Evolutionary conservation across 1,140 invertebrate species (phyloP).

Genomic region (Drosophila paulistorum): DNA sequence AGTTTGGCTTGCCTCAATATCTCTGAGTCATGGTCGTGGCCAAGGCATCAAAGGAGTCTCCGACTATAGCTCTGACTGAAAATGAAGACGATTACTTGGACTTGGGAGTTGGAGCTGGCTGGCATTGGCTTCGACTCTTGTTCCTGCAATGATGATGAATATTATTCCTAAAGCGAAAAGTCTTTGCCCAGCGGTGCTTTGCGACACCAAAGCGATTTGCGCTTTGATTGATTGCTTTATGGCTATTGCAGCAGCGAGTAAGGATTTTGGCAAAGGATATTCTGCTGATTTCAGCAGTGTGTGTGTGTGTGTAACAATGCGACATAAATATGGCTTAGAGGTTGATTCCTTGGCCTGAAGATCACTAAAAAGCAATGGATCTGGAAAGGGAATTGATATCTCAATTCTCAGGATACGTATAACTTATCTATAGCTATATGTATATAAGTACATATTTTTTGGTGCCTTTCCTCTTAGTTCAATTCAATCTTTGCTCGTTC

Average conservation of each 20-base stretch:
- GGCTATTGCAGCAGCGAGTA: slow-evolving; percentile 58
- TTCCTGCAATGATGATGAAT: slow-evolving; percentile 77
- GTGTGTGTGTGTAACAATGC: slow-evolving; percentile 29
- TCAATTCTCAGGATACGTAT: slow-evolving; percentile 9
- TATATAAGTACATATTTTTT: not conserved
- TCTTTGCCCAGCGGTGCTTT: slow-evolving; percentile 78
- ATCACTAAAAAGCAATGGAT: slow-evolving; percentile 3
- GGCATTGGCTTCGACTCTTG: slow-evolving; percentile 16
- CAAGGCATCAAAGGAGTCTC: slow-evolving; percentile 75
- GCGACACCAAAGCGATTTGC: slow-evolving; percentile 79
- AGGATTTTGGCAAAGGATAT: slow-evolving; percentile 60
- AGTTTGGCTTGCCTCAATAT: slow-evolving; percentile 37
- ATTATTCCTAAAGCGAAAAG: slow-evolving; percentile 80
- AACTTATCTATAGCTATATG: not conserved
- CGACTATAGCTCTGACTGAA: slow-evolving; percentile 58
- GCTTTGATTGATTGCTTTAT: slow-evolving; percentile 75
- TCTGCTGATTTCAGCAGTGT: not conserved
- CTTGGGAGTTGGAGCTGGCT: slow-evolving; percentile 28
- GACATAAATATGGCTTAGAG: slow-evolving; percentile 51
- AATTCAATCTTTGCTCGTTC: slow-evolving; percentile 13
- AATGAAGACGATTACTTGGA: slow-evolving; percentile 73
- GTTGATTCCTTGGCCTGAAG: not conserved
- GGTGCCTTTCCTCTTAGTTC: not conserved
- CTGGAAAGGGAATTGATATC: not conserved
- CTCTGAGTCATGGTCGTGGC: slow-evolving; percentile 77